Base-by-base conservation (phyloP, 2,797 vertebrate genomes). In the Moxostoma hubbsi region DNA sequence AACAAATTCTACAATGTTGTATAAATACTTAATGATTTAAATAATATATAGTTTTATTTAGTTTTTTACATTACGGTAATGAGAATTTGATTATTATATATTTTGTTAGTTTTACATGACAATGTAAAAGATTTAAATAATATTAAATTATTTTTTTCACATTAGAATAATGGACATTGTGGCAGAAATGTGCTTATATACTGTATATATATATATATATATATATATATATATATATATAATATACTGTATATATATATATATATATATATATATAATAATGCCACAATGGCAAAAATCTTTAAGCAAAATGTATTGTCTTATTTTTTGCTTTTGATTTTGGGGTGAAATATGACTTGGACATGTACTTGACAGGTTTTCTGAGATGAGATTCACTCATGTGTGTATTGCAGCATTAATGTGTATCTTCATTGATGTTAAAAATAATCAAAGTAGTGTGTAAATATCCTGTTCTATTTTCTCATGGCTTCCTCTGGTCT, bases 401-500 rank as follows among this genome's bases (percentile, higher is more conserved):
- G 24, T 18, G 66, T 69, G 68, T 73, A 71, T 76, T 67, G 45
- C 59, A 64, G 68, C 73, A 78, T 79, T 62, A 71, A 67, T 63
- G 76, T 76, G 69, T 85, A 47, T 80, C 55, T 86, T 84, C 82
- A 87, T 84, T 82, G 86, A 86, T 85, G 88, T 87, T 82, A 86
- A 85, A 81, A 82, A 73, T 80, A 86, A 78, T 79, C 75, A 83
- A 84, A 82, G 84, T 68, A 63, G 84, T 68, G 66, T 79, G 79
- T 86, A 53, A 62, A 70, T 75, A 78, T 59, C 69, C 66, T 81
- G 84, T 18, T 89, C 86, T 87, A 89, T 90, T 89, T 83, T 82
- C 81, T 90, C 92, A 79, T 91, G 86, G 92, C 90, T 90, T 93
- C 90, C 90, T 92, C 92, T 89, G 92, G 90, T 82, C 91, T 83